These are phyloP conservation scores for Hydractinia echinata DNA, from an alignment of 30 jellyfish, hydroid and myxozoan genomes.

Conservation along the genomic window DNA sequence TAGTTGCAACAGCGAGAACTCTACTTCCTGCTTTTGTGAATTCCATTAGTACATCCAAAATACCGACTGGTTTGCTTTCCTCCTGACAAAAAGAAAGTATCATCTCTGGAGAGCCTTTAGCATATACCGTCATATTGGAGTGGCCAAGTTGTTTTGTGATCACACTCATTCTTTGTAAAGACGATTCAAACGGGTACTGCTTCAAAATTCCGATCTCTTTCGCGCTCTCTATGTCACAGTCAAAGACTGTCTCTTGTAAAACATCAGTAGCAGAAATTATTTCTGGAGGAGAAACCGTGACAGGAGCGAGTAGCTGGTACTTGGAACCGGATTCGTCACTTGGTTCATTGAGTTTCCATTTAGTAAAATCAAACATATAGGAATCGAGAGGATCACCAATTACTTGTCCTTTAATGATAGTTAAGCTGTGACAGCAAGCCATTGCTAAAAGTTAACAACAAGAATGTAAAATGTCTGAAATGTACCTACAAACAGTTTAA, in stretches of 20 bases:
- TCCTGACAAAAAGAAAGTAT: conserved; percentile 18
- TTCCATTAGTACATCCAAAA: neutral
- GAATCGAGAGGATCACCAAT: conserved; percentile 42
- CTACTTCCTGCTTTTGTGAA: conserved; percentile 36
- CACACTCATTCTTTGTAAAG: conserved; percentile 41
- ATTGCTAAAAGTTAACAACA: conserved; percentile 2
- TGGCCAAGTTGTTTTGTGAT: conserved; percentile 9
- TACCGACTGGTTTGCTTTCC: conserved; percentile 19
- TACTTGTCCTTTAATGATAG: conserved; percentile 9
- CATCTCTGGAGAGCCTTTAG: conserved; percentile 48
- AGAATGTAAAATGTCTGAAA: too few species aligned
- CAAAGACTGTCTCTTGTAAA: neutral
- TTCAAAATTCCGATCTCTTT: conserved; percentile 22
- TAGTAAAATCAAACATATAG: conserved; percentile 23
- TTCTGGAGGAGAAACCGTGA: neutral
- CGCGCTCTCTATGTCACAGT: neutral
- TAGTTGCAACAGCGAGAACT: conserved; percentile 42
- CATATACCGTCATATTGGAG: conserved; percentile 8
- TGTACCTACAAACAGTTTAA: too few species aligned
- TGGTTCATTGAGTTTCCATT: conserved; percentile 23
- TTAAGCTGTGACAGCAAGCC: conserved; percentile 41
- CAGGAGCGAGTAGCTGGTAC: neutral
- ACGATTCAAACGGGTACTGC: conserved; percentile 32
- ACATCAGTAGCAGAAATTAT: neutral
- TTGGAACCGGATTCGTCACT: neutral